phyloP scores from a whole-genome alignment of 1,140 invertebrate species.

The Idris sp. region DNA sequence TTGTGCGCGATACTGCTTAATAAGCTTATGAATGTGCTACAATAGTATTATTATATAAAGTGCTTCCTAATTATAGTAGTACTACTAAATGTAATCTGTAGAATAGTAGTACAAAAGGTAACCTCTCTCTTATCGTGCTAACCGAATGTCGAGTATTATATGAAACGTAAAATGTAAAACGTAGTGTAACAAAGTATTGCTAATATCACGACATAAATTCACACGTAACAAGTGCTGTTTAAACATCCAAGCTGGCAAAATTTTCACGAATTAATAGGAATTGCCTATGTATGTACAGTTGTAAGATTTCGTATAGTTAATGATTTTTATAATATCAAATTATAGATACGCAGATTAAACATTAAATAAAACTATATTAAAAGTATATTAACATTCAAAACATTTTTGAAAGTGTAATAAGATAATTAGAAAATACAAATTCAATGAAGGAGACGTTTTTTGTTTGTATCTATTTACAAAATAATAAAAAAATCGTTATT shows the following conservation, averaged over 20 bases:
- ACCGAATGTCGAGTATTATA: conserved; percentile 37
- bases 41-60: conserved; percentile 59
- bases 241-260: conserved; percentile 21
- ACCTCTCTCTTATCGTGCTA: conserved; percentile 50
- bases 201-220: conserved; percentile 37
- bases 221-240: conserved; percentile 19
- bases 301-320: conserved; percentile 9
- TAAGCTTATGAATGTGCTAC: conserved; percentile 57
- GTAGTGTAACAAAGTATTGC: conserved; percentile 44
- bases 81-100: conserved; percentile 58
- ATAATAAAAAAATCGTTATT: no score
- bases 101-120: conserved; percentile 47
- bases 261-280: not conserved
- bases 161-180: conserved; percentile 46
- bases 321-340: no score
- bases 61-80: conserved; percentile 54
- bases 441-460: no score
- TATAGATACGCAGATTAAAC: no score
- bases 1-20: conserved; percentile 50
- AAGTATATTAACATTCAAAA: no score
- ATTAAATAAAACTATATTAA: no score
- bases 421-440: no score
- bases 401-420: no score
- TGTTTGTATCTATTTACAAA: no score
- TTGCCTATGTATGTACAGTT: conserved; percentile 5